phyloP scores from a whole-genome alignment of 35 echinoderm and acorn worm species.

The Ophiothrix spiculata region DNA sequence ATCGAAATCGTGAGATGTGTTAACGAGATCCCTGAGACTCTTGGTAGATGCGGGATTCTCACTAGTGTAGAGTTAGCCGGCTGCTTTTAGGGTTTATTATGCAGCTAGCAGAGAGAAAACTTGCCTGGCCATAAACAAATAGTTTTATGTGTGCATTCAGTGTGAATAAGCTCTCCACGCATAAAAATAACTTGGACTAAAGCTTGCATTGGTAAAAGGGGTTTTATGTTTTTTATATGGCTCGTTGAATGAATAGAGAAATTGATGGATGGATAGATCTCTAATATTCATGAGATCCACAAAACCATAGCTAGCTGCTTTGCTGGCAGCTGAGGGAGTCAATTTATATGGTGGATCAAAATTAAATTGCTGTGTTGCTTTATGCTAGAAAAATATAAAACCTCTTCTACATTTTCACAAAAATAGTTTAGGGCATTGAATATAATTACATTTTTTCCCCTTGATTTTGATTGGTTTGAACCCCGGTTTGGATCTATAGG shows the following conservation, averaged over 20 bases:
- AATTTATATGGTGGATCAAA: background rate
- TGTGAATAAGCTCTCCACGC: background rate
- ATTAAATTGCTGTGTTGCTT: background rate
- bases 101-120: background rate
- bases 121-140: background rate
- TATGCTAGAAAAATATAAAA: background rate
- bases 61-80: constrained; percentile 2
- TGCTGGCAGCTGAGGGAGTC: background rate
- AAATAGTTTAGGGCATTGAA: background rate
- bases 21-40: background rate
- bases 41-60: background rate
- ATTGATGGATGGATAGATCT: background rate
- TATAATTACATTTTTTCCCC: background rate
- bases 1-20: background rate
- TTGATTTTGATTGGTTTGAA: background rate
- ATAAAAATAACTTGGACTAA: background rate
- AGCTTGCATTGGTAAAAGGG: background rate
- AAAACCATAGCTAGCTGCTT: background rate
- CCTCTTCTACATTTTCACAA: background rate
- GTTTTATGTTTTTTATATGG: background rate
- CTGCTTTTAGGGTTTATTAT: background rate
- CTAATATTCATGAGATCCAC: background rate
- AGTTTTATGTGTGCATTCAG: background rate
- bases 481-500: too few species aligned
- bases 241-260: background rate